Base-by-base conservation (phyloP, 1,140 invertebrate genomes). In the Drosophila seguyi region DNA sequence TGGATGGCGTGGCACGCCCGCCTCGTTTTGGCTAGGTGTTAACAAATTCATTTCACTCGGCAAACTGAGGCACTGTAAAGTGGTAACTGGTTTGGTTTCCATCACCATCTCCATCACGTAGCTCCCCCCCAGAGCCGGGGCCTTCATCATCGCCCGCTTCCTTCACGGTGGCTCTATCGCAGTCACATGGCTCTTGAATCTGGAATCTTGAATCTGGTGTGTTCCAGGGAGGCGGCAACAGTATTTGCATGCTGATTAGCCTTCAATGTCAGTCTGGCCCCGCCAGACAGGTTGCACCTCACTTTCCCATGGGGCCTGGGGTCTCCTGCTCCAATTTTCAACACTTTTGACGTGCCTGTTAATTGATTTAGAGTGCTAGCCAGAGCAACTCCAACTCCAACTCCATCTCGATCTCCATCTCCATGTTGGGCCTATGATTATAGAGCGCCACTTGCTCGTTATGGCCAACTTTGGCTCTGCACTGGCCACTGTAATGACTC, bases 161-260 rank as follows among this genome's bases (percentile, higher is more conserved):
- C 52, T 66, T 55, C 56, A 69, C 75, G 79, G 71, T 80, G 75
- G 67, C 80, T 87, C 56, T 73, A 87, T 86, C 83, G 55, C 74
- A 71, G 84, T 71, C 83, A 73, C 84, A 90, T 81, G 81, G 60
- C 85, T 85, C 69, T 81, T 75, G 72, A 72, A 85, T 90, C 81
- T 90, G 18, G 47, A 18, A 29, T 13, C 27, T 31, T 50, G 72
- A 73, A 90, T 90, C 81, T 85, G 45, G 45, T 63, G 50, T 45
- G 59, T n/a, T n/a, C 53, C 60, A 76, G 74, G 81, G 81, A 77
- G 84, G 86, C 87, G 81, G 79, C 82, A 75, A 90, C 86, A 87
- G 81, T 90, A 90, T 90, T 90, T 90, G 86, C 86, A 90, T 90
- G 86, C 87, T 90, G 86, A 90, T 90, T 90, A 90, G 86, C 79